Base-by-base conservation (phyloP, 2,113 vertebrate genomes). In the Gorsachius goisagi region DNA sequence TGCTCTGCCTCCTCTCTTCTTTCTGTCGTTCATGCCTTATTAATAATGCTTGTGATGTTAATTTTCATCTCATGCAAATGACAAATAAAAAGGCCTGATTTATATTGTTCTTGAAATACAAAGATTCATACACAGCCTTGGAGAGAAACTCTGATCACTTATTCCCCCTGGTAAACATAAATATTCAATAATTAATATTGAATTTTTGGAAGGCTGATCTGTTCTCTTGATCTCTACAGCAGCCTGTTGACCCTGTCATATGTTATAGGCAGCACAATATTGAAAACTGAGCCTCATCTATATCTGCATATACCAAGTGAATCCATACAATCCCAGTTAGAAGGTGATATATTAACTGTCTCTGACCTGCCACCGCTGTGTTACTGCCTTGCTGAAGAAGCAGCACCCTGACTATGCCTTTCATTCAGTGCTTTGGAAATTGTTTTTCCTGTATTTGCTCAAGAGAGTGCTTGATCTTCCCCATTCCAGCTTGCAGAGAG, bases 121-220 rank as follows among this genome's bases (percentile, higher is more conserved):
- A 86, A 95, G 84, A 90, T 90, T 95, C 93, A 58, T 55, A 89
- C 47, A 37, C 71, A 93, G 64, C 56, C 89, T 88, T 72, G n/a
- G 69, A 94, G 71, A 88, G 88, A 87, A 91, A 84, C 44, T 80
- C 96, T 96, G 97, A 97, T 96, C 92, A 37, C n/a, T 94, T 39
- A 44, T 93, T 93, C 86, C 63, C 62, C 35, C 22, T 14, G 23
- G 63, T 90, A 94, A 96, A 95, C 91, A 88, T 93, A 96, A 96
- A 94, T 94, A 96, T 92, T 93, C 95, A 97, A 92, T 97, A 97
- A 97, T 96, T 96, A 97, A 95, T 96, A 95, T 85, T 90, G 79
- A 94, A 88, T 94, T 88, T 95, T 96, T 9, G 6, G 73, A 75
- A 95, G 66, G 71, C 74, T 95, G 95, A 90, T 92, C 66, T 77